phyloP scores from a whole-genome alignment of 2,797 vertebrate genomes.

The Dermochelys coriacea region DNA sequence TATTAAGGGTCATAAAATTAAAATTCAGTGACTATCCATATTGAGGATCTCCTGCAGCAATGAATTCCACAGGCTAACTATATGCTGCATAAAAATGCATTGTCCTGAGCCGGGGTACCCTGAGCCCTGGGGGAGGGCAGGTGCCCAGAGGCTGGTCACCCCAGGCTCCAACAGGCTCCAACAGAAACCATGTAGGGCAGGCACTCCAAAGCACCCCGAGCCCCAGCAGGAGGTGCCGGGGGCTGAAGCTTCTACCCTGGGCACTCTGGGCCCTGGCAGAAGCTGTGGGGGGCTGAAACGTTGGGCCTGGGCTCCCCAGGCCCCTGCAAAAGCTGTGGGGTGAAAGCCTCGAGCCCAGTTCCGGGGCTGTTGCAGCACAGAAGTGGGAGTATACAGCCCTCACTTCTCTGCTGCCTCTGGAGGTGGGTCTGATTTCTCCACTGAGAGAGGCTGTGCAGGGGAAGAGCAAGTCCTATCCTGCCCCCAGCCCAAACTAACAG shows the following conservation, averaged over 20 bases:
- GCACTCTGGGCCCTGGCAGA: background rate
- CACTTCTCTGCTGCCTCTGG: background rate
- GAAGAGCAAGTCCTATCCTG: background rate
- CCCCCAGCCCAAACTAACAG: background rate
- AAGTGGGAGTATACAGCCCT: background rate
- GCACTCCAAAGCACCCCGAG: no score
- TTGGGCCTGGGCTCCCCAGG: no score
- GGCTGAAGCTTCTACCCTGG: background rate
- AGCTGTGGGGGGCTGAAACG: no score
- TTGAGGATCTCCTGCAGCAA: no score
- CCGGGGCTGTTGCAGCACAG: background rate
- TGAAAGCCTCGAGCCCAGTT: background rate
- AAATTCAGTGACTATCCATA: no score
- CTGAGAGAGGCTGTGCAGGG: background rate
- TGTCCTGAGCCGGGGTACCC: no score
- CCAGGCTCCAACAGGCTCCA: no score
- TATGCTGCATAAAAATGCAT: no score
- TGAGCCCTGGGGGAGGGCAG: no score
- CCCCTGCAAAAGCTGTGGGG: background rate
- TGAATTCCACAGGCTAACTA: no score
- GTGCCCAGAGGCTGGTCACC: background rate
- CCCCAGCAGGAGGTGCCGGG: no score
- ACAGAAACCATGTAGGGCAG: background rate
- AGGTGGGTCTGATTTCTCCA: background rate
- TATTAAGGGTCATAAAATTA: no score